Percentiles rank a stretch among this genome's conserved stretches.
Evolutionary conservation across 2,113 vertebrate genomes (phyloP).

Genomic region (Elephantulus edwardii): DNA sequence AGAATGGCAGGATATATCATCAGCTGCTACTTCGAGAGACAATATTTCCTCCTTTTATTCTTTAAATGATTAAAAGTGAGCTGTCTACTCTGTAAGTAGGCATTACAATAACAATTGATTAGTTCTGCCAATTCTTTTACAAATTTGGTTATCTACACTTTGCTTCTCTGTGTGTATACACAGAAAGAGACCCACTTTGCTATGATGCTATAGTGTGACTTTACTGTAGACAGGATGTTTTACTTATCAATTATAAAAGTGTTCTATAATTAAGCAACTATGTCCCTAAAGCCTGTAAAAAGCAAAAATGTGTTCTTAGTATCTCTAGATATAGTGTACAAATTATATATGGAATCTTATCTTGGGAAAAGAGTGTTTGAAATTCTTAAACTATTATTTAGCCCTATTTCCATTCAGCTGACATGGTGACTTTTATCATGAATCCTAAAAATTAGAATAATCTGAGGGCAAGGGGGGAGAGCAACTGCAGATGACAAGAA

Average conservation of each 20-base stretch:
- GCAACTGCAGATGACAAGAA: slow-evolving; percentile 22
- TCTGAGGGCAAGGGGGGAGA: not conserved
- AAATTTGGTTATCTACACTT: slow-evolving; percentile 87
- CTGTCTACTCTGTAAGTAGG: slow-evolving; percentile 84
- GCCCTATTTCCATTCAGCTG: slow-evolving; percentile 43
- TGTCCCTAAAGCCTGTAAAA: slow-evolving; percentile 35
- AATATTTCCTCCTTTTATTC: slow-evolving; percentile 80
- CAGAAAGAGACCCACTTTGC: slow-evolving; percentile 70
- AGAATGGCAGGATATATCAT: slow-evolving; percentile 75
- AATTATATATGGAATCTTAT: slow-evolving; percentile 26
- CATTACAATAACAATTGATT: slow-evolving; percentile 85
- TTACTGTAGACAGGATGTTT: slow-evolving; percentile 56
- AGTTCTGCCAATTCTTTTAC: slow-evolving; percentile 86
- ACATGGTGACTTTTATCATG: slow-evolving; percentile 37
- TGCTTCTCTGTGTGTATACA: slow-evolving; percentile 79
- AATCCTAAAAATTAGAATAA: slow-evolving; percentile 43
- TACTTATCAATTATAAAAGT: slow-evolving; percentile 61
- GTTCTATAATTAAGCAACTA: slow-evolving; percentile 48
- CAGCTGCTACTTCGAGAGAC: slow-evolving; percentile 78
- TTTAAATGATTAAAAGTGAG: slow-evolving; percentile 76
- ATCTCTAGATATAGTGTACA: slow-evolving; percentile 18
- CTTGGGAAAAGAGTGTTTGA: slow-evolving; percentile 40
- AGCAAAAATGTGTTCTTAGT: slow-evolving; percentile 4
- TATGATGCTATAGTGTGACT: slow-evolving; percentile 64
- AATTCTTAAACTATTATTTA: slow-evolving; percentile 49